phyloP scores from a whole-genome alignment of 2,113 vertebrate genomes.

The Gasterosteus nipponicus region DNA sequence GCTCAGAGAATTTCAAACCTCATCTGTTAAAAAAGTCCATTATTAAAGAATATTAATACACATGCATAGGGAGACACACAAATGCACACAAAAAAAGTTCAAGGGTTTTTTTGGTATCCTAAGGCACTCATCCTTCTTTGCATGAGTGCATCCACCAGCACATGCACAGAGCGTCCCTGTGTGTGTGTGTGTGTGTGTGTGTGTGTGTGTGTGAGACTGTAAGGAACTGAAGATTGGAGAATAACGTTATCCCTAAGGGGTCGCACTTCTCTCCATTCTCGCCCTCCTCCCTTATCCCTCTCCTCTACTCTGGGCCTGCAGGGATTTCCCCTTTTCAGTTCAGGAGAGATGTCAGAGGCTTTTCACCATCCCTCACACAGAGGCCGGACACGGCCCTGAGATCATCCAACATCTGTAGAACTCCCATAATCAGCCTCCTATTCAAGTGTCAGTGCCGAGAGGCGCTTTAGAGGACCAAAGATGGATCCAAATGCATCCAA shows the following conservation, averaged over 20 bases:
- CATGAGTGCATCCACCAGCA: slow-evolving; percentile 70
- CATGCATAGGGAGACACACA: slow-evolving; percentile 43
- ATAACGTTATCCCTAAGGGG: slow-evolving; percentile 75
- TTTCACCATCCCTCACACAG: slow-evolving; percentile 64
- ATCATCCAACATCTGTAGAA: slow-evolving; percentile 60
- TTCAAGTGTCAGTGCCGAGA: slow-evolving; percentile 22
- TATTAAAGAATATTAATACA: slow-evolving; percentile 29
- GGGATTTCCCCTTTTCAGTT: slow-evolving; percentile 78
- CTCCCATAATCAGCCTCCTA: slow-evolving; percentile 43
- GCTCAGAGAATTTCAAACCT: background rate
- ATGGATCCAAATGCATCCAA: slow-evolving; percentile 23
- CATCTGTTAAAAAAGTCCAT: slow-evolving; percentile 3
- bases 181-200: slow-evolving; percentile 53
- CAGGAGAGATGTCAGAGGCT: slow-evolving; percentile 74
- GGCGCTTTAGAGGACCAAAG: slow-evolving; percentile 3
- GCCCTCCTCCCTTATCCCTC: slow-evolving; percentile 54
- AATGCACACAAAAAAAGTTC: slow-evolving; percentile 48
- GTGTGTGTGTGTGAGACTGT: slow-evolving; percentile 47
- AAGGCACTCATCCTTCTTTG: slow-evolving; percentile 65
- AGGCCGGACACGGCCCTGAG: slow-evolving; percentile 54
- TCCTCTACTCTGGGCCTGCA: slow-evolving; percentile 64
- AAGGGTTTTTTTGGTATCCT: slow-evolving; percentile 64
- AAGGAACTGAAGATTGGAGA: slow-evolving; percentile 69
- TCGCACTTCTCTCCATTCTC: slow-evolving; percentile 66
- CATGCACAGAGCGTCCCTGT: slow-evolving; percentile 57